Base-by-base conservation (phyloP, 2,113 vertebrate genomes). In the Stercorarius parasiticus region DNA sequence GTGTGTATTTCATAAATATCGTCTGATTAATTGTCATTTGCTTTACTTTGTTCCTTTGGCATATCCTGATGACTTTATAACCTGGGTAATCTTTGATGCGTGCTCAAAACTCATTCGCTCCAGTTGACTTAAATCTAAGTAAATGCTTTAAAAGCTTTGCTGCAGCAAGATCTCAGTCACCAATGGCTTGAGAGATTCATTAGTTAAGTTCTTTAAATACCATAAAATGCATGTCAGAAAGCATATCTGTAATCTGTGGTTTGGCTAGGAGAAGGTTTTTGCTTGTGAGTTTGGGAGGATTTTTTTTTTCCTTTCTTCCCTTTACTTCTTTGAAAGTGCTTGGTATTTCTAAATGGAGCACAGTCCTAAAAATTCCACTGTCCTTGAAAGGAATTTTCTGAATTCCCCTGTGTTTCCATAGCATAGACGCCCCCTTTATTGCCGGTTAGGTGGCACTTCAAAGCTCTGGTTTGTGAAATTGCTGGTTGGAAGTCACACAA, bases 291-390 rank as follows among this genome's bases (percentile, higher is more conserved):
- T 93, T 94, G 69, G 81, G 30, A 6, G 22, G 20, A 21, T 67
- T 89, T 92, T 73, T 92, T 73, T 47, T 2, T 6, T 13, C 71
- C 53, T 93, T 88, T 92, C 50, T 92, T 8, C 38, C 65, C 27
- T 50, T 80, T 74, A 36, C 67, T 86, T 27, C 52, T 94, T 88
- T 83, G 72, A 78, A 94, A 86, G 78, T 67, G 64, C 25, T 90
- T 77, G 47, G n/a, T 88, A 86, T 93, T 95, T 96, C 62, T 86
- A 83, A 92, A 73, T 78, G 59, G 76, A 94, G 38, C 26, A 50
- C 47, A 74, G 59, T 93, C 83, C 80, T 96, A 81, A 96, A 94
- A 97, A 79, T 90, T 95, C 82, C 80, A 53, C 65, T n/a, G n/a
- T 90, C 86, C 77, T 91, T 93, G 83, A 92, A 91, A 93, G 77